phyloP scores from a whole-genome alignment of 2,113 vertebrate species.

The Ophthalmolycus amberensis region DNA sequence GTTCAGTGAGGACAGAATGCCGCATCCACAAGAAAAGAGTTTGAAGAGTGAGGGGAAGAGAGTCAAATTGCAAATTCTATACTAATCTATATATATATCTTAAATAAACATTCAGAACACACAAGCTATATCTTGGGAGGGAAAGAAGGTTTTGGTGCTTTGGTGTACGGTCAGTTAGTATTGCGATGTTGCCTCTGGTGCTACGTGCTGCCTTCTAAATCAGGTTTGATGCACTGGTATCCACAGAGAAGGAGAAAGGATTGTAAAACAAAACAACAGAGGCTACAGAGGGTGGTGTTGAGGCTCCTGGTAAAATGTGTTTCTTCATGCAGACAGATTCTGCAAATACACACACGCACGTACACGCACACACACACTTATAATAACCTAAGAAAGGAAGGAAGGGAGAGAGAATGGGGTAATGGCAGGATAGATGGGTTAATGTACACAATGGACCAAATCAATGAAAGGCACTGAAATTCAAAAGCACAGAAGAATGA shows the following conservation, averaged over 20 bases:
- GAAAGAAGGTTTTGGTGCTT: conserved; percentile 33
- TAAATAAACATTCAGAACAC: conserved; percentile 24
- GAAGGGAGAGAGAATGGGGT: conserved; percentile 51
- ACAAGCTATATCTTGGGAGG: conserved; percentile 26
- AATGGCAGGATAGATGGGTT: conserved; percentile 59
- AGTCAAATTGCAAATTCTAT: background rate
- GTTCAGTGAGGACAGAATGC: conserved; percentile 28
- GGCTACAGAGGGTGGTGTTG: conserved; percentile 21
- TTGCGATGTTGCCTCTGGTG: conserved; percentile 34
- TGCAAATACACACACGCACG: conserved; percentile 17
- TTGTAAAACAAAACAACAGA: background rate
- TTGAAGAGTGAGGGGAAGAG: conserved; percentile 8
- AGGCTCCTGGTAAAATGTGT: conserved; percentile 24
- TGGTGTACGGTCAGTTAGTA: conserved; percentile 31
- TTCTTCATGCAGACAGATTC: conserved; percentile 63
- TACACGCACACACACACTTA: conserved; percentile 65
- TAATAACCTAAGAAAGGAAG: conserved; percentile 71
- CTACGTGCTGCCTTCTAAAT: conserved; percentile 42
- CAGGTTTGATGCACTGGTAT: conserved; percentile 26
- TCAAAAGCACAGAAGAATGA: conserved; percentile 12
- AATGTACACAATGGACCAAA: conserved; percentile 28
- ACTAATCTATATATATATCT: background rate
- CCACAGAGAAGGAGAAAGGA: conserved; percentile 16
- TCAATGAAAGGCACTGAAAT: conserved; percentile 33
- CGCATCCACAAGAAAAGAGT: conserved; percentile 24